These are phyloP conservation scores for Seira musarum DNA, from an alignment of 2,888 invertebrate genomes.

Conservation along the genomic window DNA sequence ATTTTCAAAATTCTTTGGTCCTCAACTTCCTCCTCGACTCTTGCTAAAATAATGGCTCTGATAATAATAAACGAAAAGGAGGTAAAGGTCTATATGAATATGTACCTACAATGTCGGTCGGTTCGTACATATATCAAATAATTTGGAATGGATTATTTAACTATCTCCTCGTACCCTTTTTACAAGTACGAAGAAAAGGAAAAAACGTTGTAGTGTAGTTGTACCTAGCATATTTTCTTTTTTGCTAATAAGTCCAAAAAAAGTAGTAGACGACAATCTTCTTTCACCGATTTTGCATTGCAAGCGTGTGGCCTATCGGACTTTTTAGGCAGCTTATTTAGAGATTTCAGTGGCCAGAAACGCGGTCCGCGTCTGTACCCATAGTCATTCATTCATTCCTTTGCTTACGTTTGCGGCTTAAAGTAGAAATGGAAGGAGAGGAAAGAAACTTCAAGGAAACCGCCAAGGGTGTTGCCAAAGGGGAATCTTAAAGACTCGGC, in stretches of 20 bases:
- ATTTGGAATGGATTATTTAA: no score
- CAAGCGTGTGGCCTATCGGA: constrained; percentile 37
- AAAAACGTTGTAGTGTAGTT: no score
- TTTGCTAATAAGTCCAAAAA: constrained; percentile 45
- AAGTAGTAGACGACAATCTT: constrained; percentile 55
- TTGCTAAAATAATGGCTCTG: not conserved
- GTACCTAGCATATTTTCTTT: no score
- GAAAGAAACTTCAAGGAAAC: constrained; percentile 29
- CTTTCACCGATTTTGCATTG: no score
- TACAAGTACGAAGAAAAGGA: no score
- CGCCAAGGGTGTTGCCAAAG: constrained; percentile 56
- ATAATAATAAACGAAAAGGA: constrained; percentile 36
- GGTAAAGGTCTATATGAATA: constrained; percentile 19
- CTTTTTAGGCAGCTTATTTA: constrained; percentile 42
- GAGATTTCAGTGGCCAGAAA: constrained; percentile 30
- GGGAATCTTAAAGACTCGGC: constrained; percentile 51
- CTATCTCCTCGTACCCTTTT: no score
- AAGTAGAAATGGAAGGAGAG: constrained; percentile 28
- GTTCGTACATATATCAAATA: not conserved
- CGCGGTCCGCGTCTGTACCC: no score
- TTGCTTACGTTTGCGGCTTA: constrained; percentile 17
- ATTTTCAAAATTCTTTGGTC: constrained; percentile 49
- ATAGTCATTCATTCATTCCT: constrained; percentile 13
- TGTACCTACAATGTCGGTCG: no score
- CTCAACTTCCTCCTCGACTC: constrained; percentile 38